Percentiles rank a stretch among this genome's conserved stretches.
These are phyloP conservation scores for Progne subis DNA, from an alignment of 2,113 vertebrate genomes.

Conservation along the genomic window DNA sequence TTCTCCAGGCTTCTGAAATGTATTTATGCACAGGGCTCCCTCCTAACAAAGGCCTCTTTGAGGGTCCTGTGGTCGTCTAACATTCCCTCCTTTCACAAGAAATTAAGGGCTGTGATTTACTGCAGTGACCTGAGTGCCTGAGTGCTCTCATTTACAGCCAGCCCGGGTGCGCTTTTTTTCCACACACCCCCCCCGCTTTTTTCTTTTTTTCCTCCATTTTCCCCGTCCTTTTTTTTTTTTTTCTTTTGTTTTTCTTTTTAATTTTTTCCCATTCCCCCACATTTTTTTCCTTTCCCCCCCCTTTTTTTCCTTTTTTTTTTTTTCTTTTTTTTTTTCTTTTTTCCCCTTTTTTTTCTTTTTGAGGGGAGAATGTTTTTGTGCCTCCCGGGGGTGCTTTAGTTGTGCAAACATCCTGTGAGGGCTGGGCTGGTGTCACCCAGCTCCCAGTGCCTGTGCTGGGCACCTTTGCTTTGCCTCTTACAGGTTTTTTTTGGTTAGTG, in stretches of 20 bases:
- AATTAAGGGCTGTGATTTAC: constrained; percentile 29
- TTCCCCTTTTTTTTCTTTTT: not conserved
- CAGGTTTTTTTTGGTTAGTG: too few species aligned
- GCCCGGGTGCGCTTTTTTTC: too few species aligned
- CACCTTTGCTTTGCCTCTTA: not conserved
- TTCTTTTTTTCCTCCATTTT: not conserved
- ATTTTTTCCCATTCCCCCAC: too few species aligned
- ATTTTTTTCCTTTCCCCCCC: too few species aligned
- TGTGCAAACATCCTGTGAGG: not conserved
- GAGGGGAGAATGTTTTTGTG: not conserved
- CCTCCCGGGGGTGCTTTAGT: not conserved
- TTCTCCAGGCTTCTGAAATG: not conserved
- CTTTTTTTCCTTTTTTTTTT: too few species aligned
- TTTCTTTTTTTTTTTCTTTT: too few species aligned
- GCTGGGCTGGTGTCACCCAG: not conserved
- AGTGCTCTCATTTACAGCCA: not conserved
- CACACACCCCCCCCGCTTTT: too few species aligned
- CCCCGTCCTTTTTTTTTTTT: too few species aligned
- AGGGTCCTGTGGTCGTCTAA: not conserved
- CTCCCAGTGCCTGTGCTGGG: not conserved
- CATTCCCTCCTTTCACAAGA: constrained; percentile 38
- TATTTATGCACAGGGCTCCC: constrained; percentile 29
- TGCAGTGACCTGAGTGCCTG: not conserved
- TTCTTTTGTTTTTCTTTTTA: too few species aligned
- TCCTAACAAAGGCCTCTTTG: constrained; percentile 31